phyloP scores from a whole-genome alignment of 53 echinoderm and acorn worm species.

The Astropecten irregularis region DNA sequence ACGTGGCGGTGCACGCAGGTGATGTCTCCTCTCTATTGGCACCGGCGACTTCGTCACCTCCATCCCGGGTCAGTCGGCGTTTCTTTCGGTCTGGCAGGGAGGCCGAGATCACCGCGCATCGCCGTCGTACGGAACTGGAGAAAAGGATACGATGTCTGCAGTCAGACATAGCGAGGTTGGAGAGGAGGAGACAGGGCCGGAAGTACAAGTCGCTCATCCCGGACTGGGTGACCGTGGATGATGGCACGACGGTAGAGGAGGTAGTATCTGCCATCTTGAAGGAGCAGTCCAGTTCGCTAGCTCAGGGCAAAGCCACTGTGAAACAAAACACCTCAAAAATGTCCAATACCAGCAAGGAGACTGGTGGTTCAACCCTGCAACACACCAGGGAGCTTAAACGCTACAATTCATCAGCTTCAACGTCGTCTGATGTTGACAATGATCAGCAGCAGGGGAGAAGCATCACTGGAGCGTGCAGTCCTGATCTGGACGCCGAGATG shows the following conservation, averaged over 20 bases:
- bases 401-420: not conserved
- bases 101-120: not conserved
- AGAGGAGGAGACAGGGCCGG: constrained; percentile 27
- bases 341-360: not conserved
- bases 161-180: constrained; percentile 7
- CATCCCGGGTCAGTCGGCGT: not conserved
- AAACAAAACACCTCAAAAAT: too few species aligned
- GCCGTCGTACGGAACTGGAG: constrained; percentile 38
- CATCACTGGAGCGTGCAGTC: not conserved
- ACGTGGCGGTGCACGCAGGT: not conserved
- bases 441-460: not conserved
- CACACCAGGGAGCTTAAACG: not conserved
- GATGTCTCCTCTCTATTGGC: not conserved
- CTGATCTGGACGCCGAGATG: not conserved
- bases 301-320: too few species aligned
- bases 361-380: not conserved
- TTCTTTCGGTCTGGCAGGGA: constrained; percentile 13
- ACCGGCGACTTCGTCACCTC: not conserved
- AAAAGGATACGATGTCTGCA: constrained; percentile 4
- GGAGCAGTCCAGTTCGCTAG: not conserved
- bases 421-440: not conserved
- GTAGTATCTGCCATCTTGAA: constrained; percentile 20
- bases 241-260: constrained; percentile 25
- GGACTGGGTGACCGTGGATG: constrained; percentile 19
- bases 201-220: constrained; percentile 45